phyloP scores from a whole-genome alignment of 2,888 invertebrate species.

The Leptura quadrifasciata region DNA sequence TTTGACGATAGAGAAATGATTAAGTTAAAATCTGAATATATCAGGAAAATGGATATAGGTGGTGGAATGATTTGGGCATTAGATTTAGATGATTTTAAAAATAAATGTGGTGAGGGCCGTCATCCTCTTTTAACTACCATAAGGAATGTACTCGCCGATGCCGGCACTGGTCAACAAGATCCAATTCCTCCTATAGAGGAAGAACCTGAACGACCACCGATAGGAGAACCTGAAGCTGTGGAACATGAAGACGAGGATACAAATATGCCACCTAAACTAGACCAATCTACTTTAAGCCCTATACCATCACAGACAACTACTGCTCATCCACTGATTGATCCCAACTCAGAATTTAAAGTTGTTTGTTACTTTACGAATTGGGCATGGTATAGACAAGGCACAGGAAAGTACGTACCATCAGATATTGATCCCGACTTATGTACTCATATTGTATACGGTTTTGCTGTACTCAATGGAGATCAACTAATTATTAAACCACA shows the following conservation, averaged over 20 bases:
- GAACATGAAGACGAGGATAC: slow-evolving; percentile 49
- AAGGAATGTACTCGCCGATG: slow-evolving; percentile 80
- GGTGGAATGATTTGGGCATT: slow-evolving; percentile 95
- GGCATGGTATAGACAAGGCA: slow-evolving; percentile 93
- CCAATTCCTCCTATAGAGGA: slow-evolving; percentile 55
- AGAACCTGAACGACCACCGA: slow-evolving; percentile 44
- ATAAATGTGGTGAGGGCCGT: slow-evolving; percentile 86
- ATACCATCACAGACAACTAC: slow-evolving; percentile 45
- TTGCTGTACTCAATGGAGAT: slow-evolving; percentile 88
- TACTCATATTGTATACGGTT: slow-evolving; percentile 94
- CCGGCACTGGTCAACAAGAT: slow-evolving; percentile 65
- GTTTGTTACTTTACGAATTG: slow-evolving; percentile 95
- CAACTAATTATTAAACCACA: slow-evolving; percentile 87
- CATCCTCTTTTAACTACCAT: slow-evolving; percentile 89
- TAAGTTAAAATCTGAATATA: slow-evolving; percentile 85
- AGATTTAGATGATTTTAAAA: slow-evolving; percentile 90
- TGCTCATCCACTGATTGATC: slow-evolving; percentile 61
- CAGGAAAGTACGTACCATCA: slow-evolving; percentile 87
- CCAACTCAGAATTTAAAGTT: slow-evolving; percentile 79
- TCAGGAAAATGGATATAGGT: slow-evolving; percentile 85
- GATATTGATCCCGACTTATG: slow-evolving; percentile 91
- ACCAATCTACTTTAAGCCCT: slow-evolving; percentile 51
- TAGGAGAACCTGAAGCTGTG: slow-evolving; percentile 52
- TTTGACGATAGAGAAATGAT: slow-evolving; percentile 90
- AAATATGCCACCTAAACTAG: slow-evolving; percentile 46